Percentiles rank a stretch among this genome's conserved stretches.
phyloP scores from a whole-genome alignment of 2,113 vertebrate species.

The Anser brachyrhynchus region DNA sequence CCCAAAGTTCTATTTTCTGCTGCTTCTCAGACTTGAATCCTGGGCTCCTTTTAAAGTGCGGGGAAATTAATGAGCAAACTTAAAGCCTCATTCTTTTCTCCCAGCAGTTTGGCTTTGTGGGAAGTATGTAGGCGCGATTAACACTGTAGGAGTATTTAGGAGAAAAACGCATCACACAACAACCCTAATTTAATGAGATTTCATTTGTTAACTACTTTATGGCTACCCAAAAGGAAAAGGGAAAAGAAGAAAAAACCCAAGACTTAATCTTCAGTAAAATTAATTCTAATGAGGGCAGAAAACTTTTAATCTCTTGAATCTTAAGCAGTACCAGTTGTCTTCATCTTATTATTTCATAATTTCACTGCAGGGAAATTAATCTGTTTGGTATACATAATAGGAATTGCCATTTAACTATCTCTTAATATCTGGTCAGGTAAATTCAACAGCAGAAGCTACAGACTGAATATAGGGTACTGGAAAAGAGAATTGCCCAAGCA shows the following conservation, averaged over 20 bases:
- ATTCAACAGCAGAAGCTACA: neutral
- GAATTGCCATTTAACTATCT: neutral
- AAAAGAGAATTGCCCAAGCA: neutral
- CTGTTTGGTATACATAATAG: neutral
- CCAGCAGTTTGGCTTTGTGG: neutral
- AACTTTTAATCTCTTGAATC: neutral
- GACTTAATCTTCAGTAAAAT: neutral
- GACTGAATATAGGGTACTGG: rapidly evolving
- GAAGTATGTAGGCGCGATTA: neutral
- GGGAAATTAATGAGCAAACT: constrained; percentile 30
- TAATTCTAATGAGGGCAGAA: neutral
- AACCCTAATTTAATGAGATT: neutral
- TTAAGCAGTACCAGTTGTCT: neutral
- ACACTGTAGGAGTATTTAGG: neutral
- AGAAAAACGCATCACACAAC: neutral
- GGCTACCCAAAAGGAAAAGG: neutral
- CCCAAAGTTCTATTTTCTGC: neutral
- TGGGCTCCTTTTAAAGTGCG: neutral
- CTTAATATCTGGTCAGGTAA: neutral
- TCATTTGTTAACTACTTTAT: neutral
- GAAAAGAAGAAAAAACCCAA: neutral
- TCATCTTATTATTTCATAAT: neutral
- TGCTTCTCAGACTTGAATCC: neutral
- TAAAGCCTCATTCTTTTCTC: neutral
- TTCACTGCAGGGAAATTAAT: neutral